Evolutionary conservation across 2,888 invertebrate genomes (phyloP).

Genomic region (Chrysomela aeneicollis): DNA sequence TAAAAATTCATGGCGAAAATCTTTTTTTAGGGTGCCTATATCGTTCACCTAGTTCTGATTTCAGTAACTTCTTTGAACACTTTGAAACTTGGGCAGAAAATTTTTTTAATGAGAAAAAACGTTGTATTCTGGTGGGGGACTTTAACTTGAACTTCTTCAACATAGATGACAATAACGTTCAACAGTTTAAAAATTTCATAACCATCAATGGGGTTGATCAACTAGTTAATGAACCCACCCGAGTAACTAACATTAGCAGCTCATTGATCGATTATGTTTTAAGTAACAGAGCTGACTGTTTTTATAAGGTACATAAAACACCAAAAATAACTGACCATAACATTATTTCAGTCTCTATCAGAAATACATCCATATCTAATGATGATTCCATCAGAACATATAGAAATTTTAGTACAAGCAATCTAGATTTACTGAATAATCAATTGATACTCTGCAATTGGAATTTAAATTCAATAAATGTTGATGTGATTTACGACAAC

Average conservation of each 20-base stretch:
- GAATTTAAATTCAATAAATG: not conserved
- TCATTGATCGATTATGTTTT: not conserved
- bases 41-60: slow-evolving; percentile 6
- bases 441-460: not conserved
- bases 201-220: not conserved
- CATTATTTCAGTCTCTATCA: not conserved
- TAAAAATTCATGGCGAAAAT: slow-evolving; percentile 11
- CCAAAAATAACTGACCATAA: not conserved
- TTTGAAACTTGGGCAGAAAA: slow-evolving; percentile 5
- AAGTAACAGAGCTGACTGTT: too few relatives aligned
- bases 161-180: not conserved
- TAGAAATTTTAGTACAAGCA: too few relatives aligned
- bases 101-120: slow-evolving; percentile 3
- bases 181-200: not conserved
- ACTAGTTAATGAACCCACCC: not conserved
- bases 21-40: not conserved
- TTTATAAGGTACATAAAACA: too few relatives aligned
- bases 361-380: not conserved
- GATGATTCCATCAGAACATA: too few relatives aligned
- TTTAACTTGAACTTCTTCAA: not conserved
- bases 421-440: too few relatives aligned
- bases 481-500: not conserved
- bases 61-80: not conserved
- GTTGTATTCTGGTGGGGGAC: slow-evolving; percentile 2
- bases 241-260: not conserved